A percentile compares a stretch with the other conserved stretches of the same genome.
These are phyloP conservation scores for Macrocentrus cingulum DNA, from an alignment of 1,140 invertebrate species.

Conservation along the genomic window DNA sequence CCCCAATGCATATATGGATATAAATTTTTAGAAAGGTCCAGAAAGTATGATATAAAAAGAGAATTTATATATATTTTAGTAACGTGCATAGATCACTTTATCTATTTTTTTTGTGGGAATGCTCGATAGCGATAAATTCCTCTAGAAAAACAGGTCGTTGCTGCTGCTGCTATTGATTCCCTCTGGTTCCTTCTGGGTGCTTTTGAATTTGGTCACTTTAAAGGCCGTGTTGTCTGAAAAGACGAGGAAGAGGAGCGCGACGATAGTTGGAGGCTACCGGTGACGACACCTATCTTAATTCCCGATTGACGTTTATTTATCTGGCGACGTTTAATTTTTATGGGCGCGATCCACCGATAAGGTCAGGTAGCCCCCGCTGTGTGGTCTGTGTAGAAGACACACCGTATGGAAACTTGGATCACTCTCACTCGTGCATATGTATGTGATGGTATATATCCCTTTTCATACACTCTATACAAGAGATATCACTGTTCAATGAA, in stretches of 20 bases:
- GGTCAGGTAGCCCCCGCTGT: slow-evolving; percentile 34
- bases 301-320: slow-evolving; percentile 58
- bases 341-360: slow-evolving; percentile 49
- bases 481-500: no score
- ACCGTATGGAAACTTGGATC: not conserved
- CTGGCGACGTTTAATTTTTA: slow-evolving; percentile 58
- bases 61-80: not conserved
- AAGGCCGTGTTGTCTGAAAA: slow-evolving; percentile 1
- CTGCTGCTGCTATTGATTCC: not conserved
- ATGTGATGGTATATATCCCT: not conserved
- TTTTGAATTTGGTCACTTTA: slow-evolving; percentile 1
- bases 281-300: slow-evolving; percentile 56
- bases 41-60: no score
- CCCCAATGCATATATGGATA: no score
- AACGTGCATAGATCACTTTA: slow-evolving; percentile 1
- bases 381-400: slow-evolving; percentile 25
- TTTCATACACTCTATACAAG: not conserved
- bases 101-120: slow-evolving; percentile 13
- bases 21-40: no score
- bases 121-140: slow-evolving; percentile 22
- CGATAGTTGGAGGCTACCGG: slow-evolving; percentile 23
- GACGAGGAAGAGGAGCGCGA: not conserved
- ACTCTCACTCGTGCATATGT: not conserved
- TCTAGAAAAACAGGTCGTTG: slow-evolving; percentile 17
- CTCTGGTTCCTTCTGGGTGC: not conserved